Evolutionary conservation across 2,888 invertebrate species (phyloP), one percentile per base, ranked within the genome.

Genomic region (Chrysomela aeneicollis): DNA sequence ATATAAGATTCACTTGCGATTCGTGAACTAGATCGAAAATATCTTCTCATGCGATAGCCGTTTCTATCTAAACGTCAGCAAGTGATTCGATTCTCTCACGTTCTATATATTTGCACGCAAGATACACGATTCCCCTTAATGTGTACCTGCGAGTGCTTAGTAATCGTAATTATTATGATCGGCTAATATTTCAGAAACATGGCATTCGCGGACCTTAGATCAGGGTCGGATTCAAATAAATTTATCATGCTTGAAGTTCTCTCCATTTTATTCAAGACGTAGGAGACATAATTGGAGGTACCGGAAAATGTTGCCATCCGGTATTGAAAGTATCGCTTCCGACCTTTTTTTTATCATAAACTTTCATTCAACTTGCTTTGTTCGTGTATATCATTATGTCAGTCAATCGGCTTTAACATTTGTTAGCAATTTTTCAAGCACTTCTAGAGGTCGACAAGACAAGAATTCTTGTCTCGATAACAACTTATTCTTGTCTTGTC

Each of bases 81-180:
- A 76, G 76, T 77, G 71, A 72, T 72, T 77, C 68, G 74, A 76
- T 77, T 78, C 77, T 79, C 79, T 78, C 79, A 79, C 78, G 79
- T 79, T 78, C 78, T 70, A 78, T 74, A 76, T 79, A 75, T 74
- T 73, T 74, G 74, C 77, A 78, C 76, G 78, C 77, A 63, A 64
- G 37, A 52, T 61, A 54, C 64, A 62, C 60, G 61, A 61, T 61
- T 67, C 59, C 49, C 57, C 60, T 58, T 63, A 65, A 67, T 70
- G 66, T 64, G 67, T 61, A 63, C 59, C 59, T 63, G 63, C 42
- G 61, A 61, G 37, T 63, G 37, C 58, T 57, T 18, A 52, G 64
- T 46, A 66, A 67, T 66, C 66, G 60, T 63, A 65, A 67, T 63
- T 5, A 53, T 53, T 52, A 60, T 61, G 67, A 64, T 67, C 64